Evolutionary conservation across 2,113 vertebrate genomes (phyloP), one percentile per base, ranked within the genome.

Genomic region (Corythornis cristatus): DNA sequence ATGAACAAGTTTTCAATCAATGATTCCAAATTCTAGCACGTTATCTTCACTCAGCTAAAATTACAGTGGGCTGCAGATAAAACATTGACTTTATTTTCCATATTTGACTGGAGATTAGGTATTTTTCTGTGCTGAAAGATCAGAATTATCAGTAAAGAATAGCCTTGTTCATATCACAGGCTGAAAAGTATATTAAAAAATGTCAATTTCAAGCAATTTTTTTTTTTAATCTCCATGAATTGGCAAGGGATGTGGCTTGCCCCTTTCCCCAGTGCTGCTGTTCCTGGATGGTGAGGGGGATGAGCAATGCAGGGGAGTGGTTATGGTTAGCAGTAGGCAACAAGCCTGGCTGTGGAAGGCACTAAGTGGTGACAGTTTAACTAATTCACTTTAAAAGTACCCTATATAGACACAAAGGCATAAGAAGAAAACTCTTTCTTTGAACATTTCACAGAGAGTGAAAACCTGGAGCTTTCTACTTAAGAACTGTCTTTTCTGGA

Each of bases 1-100:
- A 68, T 83, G 93, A 89, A 66, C 62, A 91, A 94, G 64, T 88
- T 96, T 96, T 94, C 85, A 95, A 83, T 93, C 85, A 93, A 64
- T 75, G 75, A 77, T 83, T 91, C 80, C 61, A 83, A 95, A 94
- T 94, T 95, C 83, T 56, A 88, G 72, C 64, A 88, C 1, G 19
- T 46, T 94, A 80, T 91, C 82, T 91, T 94, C 56, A 56, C 31
- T 51, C 40, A 73, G 71, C 75, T 93, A 83, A 96, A 96, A 93
- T 62, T 94, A 67, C 71, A 88, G 46, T 85, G 67, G 37, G 56
- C 75, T 94, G 75, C 64, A 88, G 82, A 93, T 83, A 95, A 95
- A 93, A 77, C 66, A 33, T 86, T 93, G 72, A 88, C 75, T 93
- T 91, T 73, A 60, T 93, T 94, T 88, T 93, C 67, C 23, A 19